These are phyloP conservation scores for Melanotaenia trifasciata DNA, from an alignment of 2,797 vertebrate genomes.

Conservation along the genomic window DNA sequence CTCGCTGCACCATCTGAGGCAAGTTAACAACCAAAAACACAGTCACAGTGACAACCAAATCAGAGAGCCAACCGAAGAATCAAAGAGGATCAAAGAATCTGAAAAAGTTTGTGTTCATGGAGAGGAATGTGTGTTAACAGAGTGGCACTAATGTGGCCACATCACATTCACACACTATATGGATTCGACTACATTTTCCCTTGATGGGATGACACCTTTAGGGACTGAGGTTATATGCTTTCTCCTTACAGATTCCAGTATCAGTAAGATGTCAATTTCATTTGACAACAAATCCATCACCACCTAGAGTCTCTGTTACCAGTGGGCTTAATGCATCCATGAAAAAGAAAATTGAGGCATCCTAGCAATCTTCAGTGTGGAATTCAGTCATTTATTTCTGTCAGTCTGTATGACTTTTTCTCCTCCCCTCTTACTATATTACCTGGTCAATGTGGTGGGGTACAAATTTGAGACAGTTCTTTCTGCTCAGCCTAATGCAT, in stretches of 20 bases:
- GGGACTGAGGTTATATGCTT: conserved; percentile 23
- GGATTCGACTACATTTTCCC: not conserved
- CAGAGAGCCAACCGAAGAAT: not conserved
- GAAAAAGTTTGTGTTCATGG: conserved; percentile 10
- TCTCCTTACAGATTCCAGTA: conserved; percentile 13
- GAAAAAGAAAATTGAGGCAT: conserved; percentile 40
- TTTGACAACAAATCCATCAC: conserved; percentile 50
- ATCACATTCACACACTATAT: not conserved
- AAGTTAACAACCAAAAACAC: conserved; percentile 16
- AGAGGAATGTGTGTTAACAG: conserved; percentile 8
- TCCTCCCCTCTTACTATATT: conserved; percentile 32
- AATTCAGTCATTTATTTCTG: conserved; percentile 50
- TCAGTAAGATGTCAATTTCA: conserved; percentile 57
- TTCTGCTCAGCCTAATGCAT: conserved; percentile 43
- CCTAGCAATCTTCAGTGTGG: conserved; percentile 1
- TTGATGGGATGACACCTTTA: conserved; percentile 7
- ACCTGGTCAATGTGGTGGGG: conserved; percentile 30
- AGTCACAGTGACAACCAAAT: conserved; percentile 1
- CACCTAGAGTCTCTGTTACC: conserved; percentile 1
- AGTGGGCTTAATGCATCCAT: not conserved
- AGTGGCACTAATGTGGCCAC: not conserved
- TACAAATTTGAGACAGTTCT: conserved; percentile 22
- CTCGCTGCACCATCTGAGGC: conserved; percentile 20
- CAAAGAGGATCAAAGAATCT: conserved; percentile 15
- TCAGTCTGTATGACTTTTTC: conserved; percentile 13